Evolutionary conservation across 2,113 vertebrate species (phyloP), one percentile per base, ranked within the genome.

Genomic region (Formicarius rufipectus): DNA sequence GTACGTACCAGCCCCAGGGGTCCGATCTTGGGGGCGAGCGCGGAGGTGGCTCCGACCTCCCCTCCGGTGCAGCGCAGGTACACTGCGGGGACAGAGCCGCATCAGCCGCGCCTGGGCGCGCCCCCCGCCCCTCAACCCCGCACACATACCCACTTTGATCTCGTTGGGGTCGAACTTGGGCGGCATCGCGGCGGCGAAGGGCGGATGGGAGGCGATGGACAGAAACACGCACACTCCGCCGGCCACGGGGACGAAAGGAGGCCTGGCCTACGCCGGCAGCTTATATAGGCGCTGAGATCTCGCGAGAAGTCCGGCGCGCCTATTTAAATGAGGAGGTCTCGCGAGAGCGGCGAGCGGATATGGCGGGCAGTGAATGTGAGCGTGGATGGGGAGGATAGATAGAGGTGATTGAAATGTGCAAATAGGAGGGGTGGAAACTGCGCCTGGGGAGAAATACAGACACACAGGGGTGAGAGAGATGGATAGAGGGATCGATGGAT

Each of bases 121-220:
- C 35, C 23, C 2, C 21, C 44, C 21, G 4, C 10, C 31, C 44
- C 7, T 27, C 4, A 13, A 75, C 44, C 35, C n/a, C n/a, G n/a
- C 7, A 14, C 21, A 99, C 99, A 31, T 98, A 42, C 99, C 99
- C 92, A 99, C 90, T 98, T 99, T 99, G 95, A 99, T 97, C 96
- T 99, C 99, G 94, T 96, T 99, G 96, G 99, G 99, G 87, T 99
- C 99, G 97, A 99, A 99, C 93, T 99, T 99, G 42, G 99, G 99
- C 94, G 99, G 99, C 99, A 99, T 99, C 92, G 44, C 42, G 95
- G 96, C 97, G 97, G 97, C 96, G 97, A 94, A 1, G 14, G 9
- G 98, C 98, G 98, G 98, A 99, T 31, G 14, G 7, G 19, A 92
- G 85, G 98, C 96, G 97, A 95, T 95, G 75, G n/a, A n/a, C n/a